Conservation (phyloP, 2,113 vertebrate genomes). For the Sturnus vulgaris region DNA sequence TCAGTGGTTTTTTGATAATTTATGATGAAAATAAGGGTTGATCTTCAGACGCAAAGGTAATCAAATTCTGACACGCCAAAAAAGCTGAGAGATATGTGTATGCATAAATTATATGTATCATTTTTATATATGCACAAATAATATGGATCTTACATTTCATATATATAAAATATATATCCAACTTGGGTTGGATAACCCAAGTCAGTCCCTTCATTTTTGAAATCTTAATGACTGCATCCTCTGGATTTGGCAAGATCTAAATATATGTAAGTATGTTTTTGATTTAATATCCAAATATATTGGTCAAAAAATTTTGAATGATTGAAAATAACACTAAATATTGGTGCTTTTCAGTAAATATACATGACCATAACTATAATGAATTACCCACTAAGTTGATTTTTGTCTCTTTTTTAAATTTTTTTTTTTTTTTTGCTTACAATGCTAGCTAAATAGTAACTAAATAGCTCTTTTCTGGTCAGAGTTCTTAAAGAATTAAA, state of each 20-base stretch:
- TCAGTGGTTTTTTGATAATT: background rate
- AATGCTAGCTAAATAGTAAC: background rate
- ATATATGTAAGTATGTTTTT: background rate
- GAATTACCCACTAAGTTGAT: accelerated
- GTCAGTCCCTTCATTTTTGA: background rate
- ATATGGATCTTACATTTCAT: background rate
- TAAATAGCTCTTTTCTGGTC: background rate
- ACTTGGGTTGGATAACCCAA: background rate
- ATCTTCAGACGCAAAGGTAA: background rate
- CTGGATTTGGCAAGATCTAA: background rate
- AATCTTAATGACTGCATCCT: background rate
- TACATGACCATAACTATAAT: background rate
- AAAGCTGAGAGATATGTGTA: accelerated
- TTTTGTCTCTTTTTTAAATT: background rate
- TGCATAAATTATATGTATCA: background rate
- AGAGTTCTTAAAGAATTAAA: background rate
- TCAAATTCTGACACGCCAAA: background rate
- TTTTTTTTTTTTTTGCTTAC: background rate
- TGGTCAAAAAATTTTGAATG: background rate
- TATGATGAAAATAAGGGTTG: background rate
- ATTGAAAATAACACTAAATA: background rate
- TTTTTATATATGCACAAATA: background rate
- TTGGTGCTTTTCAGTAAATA: background rate
- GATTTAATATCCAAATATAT: background rate
- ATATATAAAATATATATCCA: background rate